Percentiles rank a stretch among this genome's conserved stretches.
Evolutionary conservation across 2,888 invertebrate species (phyloP).

Genomic region (Magallana nippona): DNA sequence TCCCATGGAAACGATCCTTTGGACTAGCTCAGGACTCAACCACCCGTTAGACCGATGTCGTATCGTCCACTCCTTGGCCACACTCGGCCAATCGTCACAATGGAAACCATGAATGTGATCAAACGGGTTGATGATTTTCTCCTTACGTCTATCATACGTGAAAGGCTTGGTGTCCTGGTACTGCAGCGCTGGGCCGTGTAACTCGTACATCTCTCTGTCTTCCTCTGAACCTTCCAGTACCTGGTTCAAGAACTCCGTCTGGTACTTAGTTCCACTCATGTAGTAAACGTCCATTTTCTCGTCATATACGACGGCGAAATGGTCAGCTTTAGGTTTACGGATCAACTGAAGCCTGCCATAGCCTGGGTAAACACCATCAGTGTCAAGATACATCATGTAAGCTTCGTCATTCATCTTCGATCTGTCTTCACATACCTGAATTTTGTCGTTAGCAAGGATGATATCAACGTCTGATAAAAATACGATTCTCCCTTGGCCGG

Average conservation of each 20-base stretch:
- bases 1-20: conserved; percentile 9
- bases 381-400: conserved; percentile 11
- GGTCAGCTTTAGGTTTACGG: not conserved
- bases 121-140: not conserved
- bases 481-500: not conserved
- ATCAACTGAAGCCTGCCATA: conserved; percentile 3
- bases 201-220: not conserved
- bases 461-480: conserved; percentile 26
- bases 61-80: conserved; percentile 25
- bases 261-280: not conserved
- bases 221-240: not conserved
- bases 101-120: conserved; percentile 2
- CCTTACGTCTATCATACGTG: not conserved
- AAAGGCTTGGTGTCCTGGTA: conserved; percentile 1
- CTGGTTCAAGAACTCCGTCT: not conserved
- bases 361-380: conserved; percentile 7
- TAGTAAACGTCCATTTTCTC: not conserved
- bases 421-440: not conserved
- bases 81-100: conserved; percentile 24
- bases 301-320: not conserved
- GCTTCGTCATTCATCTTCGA: not conserved
- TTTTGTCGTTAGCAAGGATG: not conserved
- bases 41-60: conserved; percentile 19
- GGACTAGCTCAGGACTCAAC: not conserved
- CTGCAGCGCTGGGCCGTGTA: conserved; percentile 18